phyloP scores from a whole-genome alignment of 2,113 vertebrate species.

The Apteryx mantelli region DNA sequence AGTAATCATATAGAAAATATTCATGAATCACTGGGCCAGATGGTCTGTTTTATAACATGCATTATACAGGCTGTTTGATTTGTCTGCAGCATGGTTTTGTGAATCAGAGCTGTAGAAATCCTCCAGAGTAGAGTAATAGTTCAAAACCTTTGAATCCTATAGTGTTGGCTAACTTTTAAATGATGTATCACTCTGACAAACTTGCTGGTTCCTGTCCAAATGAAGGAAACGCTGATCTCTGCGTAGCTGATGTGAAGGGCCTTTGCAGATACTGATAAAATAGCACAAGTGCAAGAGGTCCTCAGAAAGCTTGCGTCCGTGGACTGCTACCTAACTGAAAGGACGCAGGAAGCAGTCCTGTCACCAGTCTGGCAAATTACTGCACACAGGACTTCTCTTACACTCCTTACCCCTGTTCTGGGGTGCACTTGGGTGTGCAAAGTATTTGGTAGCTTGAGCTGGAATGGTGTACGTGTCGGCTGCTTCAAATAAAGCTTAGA shows the following conservation, averaged over 20 bases:
- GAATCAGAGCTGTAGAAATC: background rate
- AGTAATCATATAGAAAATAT: background rate
- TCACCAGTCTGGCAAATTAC: background rate
- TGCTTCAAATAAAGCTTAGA: background rate
- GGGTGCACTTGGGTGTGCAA: background rate
- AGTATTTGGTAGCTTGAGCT: background rate
- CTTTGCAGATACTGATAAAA: background rate
- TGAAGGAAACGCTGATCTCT: background rate
- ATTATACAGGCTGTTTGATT: background rate
- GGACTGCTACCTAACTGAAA: background rate
- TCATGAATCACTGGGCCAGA: background rate
- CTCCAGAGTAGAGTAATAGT: background rate
- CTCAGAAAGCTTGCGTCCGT: background rate
- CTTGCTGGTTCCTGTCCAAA: background rate
- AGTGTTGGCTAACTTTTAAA: background rate
- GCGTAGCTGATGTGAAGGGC: background rate
- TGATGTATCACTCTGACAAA: background rate
- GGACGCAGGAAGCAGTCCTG: background rate
- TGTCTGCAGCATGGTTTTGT: background rate
- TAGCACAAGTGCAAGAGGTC: fast-evolving
- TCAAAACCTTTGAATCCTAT: background rate
- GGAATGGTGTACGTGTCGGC: fast-evolving
- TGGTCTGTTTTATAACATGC: background rate
- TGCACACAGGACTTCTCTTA: background rate
- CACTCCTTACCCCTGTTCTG: background rate